phyloP scores from a whole-genome alignment of 2,888 invertebrate species.

The Lampropteryx suffumata region DNA sequence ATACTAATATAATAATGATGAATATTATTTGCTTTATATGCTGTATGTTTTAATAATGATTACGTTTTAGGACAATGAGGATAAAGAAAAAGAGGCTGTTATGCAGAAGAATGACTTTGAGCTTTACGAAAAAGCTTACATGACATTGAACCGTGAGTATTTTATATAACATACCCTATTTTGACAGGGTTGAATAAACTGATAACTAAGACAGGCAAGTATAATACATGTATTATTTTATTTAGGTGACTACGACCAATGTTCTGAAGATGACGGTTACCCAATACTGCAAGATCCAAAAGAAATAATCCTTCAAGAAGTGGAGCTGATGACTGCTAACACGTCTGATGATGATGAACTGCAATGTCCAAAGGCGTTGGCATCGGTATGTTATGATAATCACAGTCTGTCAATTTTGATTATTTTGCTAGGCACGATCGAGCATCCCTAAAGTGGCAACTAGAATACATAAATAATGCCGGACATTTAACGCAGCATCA shows the following conservation, averaged over 20 bases:
- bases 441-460: too few species aligned
- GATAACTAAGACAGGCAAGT: too few species aligned
- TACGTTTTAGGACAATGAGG: conserved; percentile 2
- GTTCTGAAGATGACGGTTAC: conserved; percentile 62
- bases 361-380: conserved; percentile 7
- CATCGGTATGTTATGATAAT: conserved; percentile 20
- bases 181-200: too few species aligned
- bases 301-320: conserved; percentile 62
- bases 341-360: conserved; percentile 49
- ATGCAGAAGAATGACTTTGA: conserved; percentile 40
- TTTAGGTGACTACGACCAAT: conserved; percentile 70
- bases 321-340: conserved; percentile 56
- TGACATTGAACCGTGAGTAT: conserved; percentile 66
- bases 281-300: conserved; percentile 64
- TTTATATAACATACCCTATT: not conserved
- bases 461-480: too few species aligned
- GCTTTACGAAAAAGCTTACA: conserved; percentile 57
- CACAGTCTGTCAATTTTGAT: too few species aligned
- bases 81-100: conserved; percentile 25
- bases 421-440: too few species aligned
- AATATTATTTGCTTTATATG: not conserved
- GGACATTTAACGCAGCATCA: too few species aligned
- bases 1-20: not conserved
- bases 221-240: not conserved
- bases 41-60: not conserved